phyloP scores from a whole-genome alignment of 1,140 invertebrate species.

The Diorhabda sublineata region DNA sequence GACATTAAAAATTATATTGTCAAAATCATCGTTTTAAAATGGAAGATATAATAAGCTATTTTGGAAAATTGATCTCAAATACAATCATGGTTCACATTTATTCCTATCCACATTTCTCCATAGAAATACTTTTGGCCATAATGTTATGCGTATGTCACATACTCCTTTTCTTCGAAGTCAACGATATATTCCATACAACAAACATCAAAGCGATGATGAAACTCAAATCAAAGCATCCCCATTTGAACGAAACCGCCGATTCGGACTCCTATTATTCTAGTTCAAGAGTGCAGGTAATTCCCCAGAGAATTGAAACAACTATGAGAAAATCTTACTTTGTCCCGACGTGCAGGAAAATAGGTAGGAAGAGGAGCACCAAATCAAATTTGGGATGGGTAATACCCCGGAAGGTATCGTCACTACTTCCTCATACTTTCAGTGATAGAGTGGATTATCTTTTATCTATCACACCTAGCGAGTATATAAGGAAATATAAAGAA shows the following conservation, averaged over 20 bases:
- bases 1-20: slow-evolving; percentile 16
- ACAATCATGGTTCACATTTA: slow-evolving; percentile 27
- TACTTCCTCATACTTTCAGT: slow-evolving; percentile 20
- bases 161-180: slow-evolving; percentile 30
- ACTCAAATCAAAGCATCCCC: slow-evolving; percentile 23
- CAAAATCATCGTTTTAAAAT: slow-evolving; percentile 25
- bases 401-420: slow-evolving; percentile 21
- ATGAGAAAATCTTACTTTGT: slow-evolving; percentile 10
- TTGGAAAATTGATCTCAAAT: slow-evolving; percentile 29
- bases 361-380: slow-evolving; percentile 13
- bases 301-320: slow-evolving; percentile 24
- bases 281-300: slow-evolving; percentile 22
- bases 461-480: slow-evolving; percentile 30
- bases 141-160: slow-evolving; percentile 26
- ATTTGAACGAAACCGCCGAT: not conserved
- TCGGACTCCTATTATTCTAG: slow-evolving; percentile 24
- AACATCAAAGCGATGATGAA: slow-evolving; percentile 25
- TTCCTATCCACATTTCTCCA: slow-evolving; percentile 29
- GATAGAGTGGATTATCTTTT: slow-evolving; percentile 31
- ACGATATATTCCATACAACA: slow-evolving; percentile 24
- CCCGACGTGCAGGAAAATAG: not conserved
- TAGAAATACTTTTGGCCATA: slow-evolving; percentile 28
- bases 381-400: slow-evolving; percentile 26
- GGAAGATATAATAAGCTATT: slow-evolving; percentile 27
- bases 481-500: slow-evolving; percentile 29